Conservation (phyloP, 1,140 invertebrate genomes). For the Drosophila chauvacae region DNA sequence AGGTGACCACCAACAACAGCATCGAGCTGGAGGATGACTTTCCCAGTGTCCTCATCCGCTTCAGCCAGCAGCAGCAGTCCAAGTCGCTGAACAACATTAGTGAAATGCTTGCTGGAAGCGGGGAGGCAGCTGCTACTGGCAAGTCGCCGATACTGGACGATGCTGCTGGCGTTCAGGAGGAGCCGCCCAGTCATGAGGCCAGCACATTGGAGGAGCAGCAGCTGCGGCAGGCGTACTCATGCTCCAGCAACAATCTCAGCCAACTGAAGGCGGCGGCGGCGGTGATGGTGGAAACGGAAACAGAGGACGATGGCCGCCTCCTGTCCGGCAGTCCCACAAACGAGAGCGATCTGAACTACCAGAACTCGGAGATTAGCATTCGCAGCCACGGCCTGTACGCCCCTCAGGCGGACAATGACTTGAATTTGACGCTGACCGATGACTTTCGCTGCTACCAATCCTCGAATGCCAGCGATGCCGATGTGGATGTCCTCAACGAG, state of each 20-base stretch:
- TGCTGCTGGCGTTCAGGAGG: background rate
- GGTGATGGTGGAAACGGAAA: conserved; percentile 14
- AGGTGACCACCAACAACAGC: conserved; percentile 76
- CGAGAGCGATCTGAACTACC: conserved; percentile 87
- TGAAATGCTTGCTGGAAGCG: conserved; percentile 50
- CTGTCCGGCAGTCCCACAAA: conserved; percentile 85
- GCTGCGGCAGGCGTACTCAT: conserved; percentile 57
- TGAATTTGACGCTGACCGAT: conserved; percentile 79
- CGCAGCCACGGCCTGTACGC: conserved; percentile 87
- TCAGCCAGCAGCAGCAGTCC: conserved; percentile 74
- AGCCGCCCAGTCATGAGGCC: conserved; percentile 4
- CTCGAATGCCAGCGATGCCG: conserved; percentile 80
- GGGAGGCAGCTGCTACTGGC: background rate
- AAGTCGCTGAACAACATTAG: conserved; percentile 82
- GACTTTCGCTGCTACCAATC: conserved; percentile 83
- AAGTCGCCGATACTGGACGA: conserved; percentile 1
- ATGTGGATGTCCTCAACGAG: conserved; percentile 74
- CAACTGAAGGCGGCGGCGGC: conserved; percentile 85
- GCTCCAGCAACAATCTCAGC: conserved; percentile 63
- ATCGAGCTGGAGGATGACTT: conserved; percentile 67
- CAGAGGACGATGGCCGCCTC: conserved; percentile 45
- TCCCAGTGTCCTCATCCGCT: conserved; percentile 66
- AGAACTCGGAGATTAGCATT: conserved; percentile 87
- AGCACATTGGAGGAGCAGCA: conserved; percentile 39
- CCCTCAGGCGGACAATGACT: conserved; percentile 85